phyloP scores from a whole-genome alignment of 1,140 invertebrate species.

The Neodiprion lecontei region DNA sequence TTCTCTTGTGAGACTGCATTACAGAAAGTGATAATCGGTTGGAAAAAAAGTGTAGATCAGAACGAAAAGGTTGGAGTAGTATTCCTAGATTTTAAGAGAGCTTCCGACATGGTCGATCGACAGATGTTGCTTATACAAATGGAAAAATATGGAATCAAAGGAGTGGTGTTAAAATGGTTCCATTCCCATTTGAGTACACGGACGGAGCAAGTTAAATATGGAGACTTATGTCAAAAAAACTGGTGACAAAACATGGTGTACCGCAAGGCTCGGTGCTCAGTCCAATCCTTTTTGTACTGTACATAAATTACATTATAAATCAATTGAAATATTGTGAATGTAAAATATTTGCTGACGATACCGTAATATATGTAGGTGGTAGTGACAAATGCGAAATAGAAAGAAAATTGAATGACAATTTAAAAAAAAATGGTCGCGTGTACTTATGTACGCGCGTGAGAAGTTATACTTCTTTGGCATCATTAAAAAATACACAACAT shows the following conservation, averaged over 20 bases:
- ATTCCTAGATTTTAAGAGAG: constrained; percentile 27
- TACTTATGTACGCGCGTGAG: too few species aligned
- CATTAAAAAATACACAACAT: too few species aligned
- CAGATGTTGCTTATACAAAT: constrained; percentile 13
- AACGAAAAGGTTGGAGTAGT: constrained; percentile 17
- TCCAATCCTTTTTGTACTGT: constrained; percentile 21
- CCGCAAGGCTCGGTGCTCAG: constrained; percentile 6
- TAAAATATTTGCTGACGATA: constrained; percentile 34
- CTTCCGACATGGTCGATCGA: constrained; percentile 31
- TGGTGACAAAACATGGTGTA: constrained; percentile 12
- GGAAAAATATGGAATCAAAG: constrained; percentile 22
- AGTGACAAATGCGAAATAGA: constrained; percentile 17
- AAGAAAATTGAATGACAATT: background rate
- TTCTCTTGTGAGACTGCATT: constrained; percentile 27
- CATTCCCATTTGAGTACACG: constrained; percentile 10
- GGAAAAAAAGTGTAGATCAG: constrained; percentile 23
- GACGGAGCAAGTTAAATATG: constrained; percentile 15
- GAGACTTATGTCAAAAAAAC: constrained; percentile 9
- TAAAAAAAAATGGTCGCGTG: background rate
- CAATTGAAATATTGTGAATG: constrained; percentile 16
- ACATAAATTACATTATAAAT: constrained; percentile 17
- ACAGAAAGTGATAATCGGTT: constrained; percentile 24
- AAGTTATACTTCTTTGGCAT: too few species aligned
- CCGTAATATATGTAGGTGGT: constrained; percentile 25
- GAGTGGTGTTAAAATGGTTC: constrained; percentile 12